Evolutionary conservation across 2,888 invertebrate genomes (phyloP).

Genomic region (Hoplodrina ambigua): DNA sequence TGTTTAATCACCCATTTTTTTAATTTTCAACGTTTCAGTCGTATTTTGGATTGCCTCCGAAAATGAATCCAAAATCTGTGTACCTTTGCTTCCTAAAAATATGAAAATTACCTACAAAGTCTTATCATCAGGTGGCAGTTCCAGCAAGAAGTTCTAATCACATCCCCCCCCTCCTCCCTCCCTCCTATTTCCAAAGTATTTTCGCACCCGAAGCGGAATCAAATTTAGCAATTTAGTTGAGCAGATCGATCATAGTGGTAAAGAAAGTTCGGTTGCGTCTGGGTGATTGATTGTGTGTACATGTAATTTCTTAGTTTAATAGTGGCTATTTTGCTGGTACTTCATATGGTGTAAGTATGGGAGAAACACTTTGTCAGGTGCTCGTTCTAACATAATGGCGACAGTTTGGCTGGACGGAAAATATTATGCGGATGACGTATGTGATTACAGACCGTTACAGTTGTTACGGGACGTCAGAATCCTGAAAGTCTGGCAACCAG

Average conservation of each 20-base stretch:
- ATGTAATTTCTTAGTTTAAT: conserved; percentile 54
- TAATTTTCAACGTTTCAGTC: no score
- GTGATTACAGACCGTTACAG: neutral
- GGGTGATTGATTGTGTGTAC: conserved; percentile 56
- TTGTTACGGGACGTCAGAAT: no score
- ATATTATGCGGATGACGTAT: neutral
- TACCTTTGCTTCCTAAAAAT: no score
- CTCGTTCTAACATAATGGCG: conserved; percentile 22
- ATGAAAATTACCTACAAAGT: no score
- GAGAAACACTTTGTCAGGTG: conserved; percentile 40
- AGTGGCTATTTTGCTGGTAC: conserved; percentile 33
- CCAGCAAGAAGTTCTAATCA: neutral
- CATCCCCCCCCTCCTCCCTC: neutral
- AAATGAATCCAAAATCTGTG: no score
- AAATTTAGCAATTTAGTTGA: conserved; percentile 53
- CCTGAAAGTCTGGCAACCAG: no score
- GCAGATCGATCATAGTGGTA: conserved; percentile 56
- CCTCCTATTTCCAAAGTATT: conserved; percentile 21
- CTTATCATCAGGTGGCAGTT: conserved; percentile 4
- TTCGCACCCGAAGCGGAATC: conserved; percentile 31
- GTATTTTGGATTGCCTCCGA: no score
- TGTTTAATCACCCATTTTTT: no score
- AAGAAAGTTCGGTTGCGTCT: conserved; percentile 49
- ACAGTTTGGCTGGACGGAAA: neutral
- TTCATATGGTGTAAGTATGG: conserved; percentile 8